These are phyloP conservation scores for Myopa tessellatipennis DNA, from an alignment of 2,888 invertebrate genomes.

Conservation along the genomic window DNA sequence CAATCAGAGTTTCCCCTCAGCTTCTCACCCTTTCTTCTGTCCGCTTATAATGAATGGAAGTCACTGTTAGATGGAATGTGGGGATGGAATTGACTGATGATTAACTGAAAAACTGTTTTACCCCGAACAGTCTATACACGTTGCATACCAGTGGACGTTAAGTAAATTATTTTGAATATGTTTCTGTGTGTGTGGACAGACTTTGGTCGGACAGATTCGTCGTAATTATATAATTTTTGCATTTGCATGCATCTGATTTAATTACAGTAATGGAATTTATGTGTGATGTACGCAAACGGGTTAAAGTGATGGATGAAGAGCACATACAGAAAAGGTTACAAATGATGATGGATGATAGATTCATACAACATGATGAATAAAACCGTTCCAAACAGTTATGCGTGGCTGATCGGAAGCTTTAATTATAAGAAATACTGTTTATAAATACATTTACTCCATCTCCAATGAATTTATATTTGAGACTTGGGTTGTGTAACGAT, in stretches of 20 bases:
- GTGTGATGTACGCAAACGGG: conserved; percentile 29
- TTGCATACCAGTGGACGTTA: conserved; percentile 51
- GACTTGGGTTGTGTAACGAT: no score
- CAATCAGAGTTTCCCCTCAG: not conserved
- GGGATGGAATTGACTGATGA: conserved; percentile 38
- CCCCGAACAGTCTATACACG: conserved; percentile 38
- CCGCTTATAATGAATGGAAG: conserved; percentile 23
- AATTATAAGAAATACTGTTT: no score
- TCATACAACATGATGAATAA: no score
- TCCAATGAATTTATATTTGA: no score
- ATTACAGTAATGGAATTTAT: conserved; percentile 67
- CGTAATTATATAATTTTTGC: conserved; percentile 66
- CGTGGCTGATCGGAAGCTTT: no score
- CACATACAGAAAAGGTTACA: not conserved
- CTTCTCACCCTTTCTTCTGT: conserved; percentile 22
- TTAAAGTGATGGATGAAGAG: conserved; percentile 26
- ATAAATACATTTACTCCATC: no score
- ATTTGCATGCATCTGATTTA: conserved; percentile 66
- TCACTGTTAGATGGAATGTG: conserved; percentile 8
- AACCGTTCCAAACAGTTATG: no score
- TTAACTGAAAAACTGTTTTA: conserved; percentile 64
- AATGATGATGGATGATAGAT: not conserved
- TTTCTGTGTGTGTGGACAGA: conserved; percentile 58
- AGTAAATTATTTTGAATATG: conserved; percentile 66
- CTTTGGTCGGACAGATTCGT: conserved; percentile 10